phyloP scores from a whole-genome alignment of 1,140 invertebrate species.

The Glomeris maerens region DNA sequence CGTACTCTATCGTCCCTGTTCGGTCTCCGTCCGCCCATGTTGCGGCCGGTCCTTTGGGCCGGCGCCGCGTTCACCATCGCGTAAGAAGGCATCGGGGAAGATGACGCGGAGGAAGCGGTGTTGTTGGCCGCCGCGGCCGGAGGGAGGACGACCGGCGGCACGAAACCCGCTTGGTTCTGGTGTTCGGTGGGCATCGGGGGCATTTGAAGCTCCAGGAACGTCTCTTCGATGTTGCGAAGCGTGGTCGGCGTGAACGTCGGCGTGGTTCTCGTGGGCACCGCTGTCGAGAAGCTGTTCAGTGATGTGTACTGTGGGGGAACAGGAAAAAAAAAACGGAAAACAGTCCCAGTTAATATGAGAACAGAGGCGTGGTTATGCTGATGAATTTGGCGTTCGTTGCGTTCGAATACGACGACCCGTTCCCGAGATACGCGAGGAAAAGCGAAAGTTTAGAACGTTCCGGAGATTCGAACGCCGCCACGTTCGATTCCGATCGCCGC shows the following conservation, averaged over 20 bases:
- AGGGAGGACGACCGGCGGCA: constrained; percentile 53
- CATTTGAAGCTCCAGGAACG: constrained; percentile 41
- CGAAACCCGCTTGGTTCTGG: constrained; percentile 76
- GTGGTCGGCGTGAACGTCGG: constrained; percentile 85
- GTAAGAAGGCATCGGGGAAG: background rate
- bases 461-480: too few species aligned
- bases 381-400: too few species aligned
- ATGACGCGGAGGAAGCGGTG: background rate
- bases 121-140: constrained; percentile 27
- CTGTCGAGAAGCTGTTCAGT: constrained; percentile 40
- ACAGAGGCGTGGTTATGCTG: too few species aligned
- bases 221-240: constrained; percentile 74
- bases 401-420: too few species aligned
- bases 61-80: too few species aligned
- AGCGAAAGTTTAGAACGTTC: too few species aligned
- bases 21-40: constrained; percentile 60
- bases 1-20: constrained; percentile 40
- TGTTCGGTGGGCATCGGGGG: constrained; percentile 35
- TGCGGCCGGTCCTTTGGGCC: constrained; percentile 39
- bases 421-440: too few species aligned
- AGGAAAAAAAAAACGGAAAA: too few species aligned
- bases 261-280: constrained; percentile 76
- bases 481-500: too few species aligned
- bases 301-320: too few species aligned
- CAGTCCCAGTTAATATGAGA: too few species aligned